Conservation (phyloP, 1,140 invertebrate species). For the Muscidifurax raptorellus region DNA sequence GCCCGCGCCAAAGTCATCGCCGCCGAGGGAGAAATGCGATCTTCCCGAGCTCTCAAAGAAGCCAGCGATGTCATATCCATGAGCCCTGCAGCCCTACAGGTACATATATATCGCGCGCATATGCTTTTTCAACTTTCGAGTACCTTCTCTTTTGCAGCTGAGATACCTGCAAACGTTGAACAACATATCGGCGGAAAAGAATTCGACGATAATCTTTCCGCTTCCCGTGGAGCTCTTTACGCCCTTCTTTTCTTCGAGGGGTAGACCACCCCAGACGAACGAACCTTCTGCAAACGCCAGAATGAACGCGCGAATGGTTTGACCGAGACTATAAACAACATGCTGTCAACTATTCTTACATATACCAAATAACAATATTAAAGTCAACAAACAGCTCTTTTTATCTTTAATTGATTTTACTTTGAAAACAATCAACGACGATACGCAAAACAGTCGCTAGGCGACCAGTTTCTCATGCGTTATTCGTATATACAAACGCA, state of each 20-base stretch:
- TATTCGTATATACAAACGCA: too few species aligned
- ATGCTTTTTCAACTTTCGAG: too few species aligned
- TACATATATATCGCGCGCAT: too few species aligned
- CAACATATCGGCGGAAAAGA: conserved; percentile 96
- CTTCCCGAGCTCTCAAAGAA: conserved; percentile 91
- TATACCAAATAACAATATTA: too few species aligned
- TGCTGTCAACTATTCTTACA: too few species aligned
- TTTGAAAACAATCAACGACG: too few species aligned
- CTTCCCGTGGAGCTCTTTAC: conserved; percentile 91
- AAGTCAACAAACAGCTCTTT: too few species aligned
- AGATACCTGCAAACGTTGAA: conserved; percentile 82
- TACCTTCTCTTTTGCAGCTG: conserved; percentile 74
- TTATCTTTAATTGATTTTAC: too few species aligned
- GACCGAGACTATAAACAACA: too few species aligned
- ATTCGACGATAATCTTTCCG: conserved; percentile 97
- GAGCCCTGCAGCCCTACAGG: conserved; percentile 82
- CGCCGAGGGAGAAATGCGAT: conserved; percentile 90
- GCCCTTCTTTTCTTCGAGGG: conserved; percentile 48
- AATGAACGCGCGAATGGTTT: neutral
- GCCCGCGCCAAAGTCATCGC: conserved; percentile 85
- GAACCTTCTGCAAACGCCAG: neutral
- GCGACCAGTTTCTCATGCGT: too few species aligned
- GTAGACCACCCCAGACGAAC: neutral
- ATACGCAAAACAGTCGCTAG: too few species aligned
- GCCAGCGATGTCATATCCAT: conserved; percentile 90